phyloP scores from a whole-genome alignment of 2,888 invertebrate genomes.

The Drosophila affinis region DNA sequence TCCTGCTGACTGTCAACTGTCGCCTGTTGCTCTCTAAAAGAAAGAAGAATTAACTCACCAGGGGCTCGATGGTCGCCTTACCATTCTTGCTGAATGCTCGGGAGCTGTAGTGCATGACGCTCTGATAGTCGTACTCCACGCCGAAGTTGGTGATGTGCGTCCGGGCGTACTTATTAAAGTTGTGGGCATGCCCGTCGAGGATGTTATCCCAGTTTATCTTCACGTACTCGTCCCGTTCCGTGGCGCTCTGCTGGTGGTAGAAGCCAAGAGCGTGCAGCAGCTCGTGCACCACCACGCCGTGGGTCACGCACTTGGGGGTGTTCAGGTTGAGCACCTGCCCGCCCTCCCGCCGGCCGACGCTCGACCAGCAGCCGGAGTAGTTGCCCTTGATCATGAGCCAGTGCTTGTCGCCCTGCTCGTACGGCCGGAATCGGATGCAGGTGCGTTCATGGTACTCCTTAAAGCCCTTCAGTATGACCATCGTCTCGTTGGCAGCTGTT shows the following conservation, averaged over 20 bases:
- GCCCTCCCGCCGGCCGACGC: slow-evolving; percentile 86
- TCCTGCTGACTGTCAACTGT: too few species aligned
- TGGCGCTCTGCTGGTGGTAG: slow-evolving; percentile 92
- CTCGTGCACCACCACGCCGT: slow-evolving; percentile 90
- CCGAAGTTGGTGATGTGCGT: slow-evolving; percentile 87
- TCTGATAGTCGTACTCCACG: slow-evolving; percentile 88
- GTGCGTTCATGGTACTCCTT: slow-evolving; percentile 86
- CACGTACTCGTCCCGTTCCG: slow-evolving; percentile 90
- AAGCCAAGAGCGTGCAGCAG: slow-evolving; percentile 92
- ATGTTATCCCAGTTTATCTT: slow-evolving; percentile 90
- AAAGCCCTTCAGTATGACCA: slow-evolving; percentile 85
- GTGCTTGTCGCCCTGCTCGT: slow-evolving; percentile 85
- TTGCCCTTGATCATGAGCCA: slow-evolving; percentile 86
- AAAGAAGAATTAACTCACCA: slow-evolving; percentile 73
- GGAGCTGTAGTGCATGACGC: slow-evolving; percentile 90
- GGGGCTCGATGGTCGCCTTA: slow-evolving; percentile 87
- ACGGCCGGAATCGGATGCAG: slow-evolving; percentile 87
- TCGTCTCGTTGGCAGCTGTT: slow-evolving; percentile 83
- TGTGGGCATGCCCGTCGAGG: slow-evolving; percentile 84
- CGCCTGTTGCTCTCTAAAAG: background rate
- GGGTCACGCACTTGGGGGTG: slow-evolving; percentile 85
- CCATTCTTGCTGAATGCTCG: slow-evolving; percentile 89
- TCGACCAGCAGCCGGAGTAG: slow-evolving; percentile 87
- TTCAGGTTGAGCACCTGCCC: slow-evolving; percentile 86
- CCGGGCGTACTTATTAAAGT: slow-evolving; percentile 88